phyloP scores from a whole-genome alignment of 2,797 vertebrate species.

The Micromesistius poutassou region DNA sequence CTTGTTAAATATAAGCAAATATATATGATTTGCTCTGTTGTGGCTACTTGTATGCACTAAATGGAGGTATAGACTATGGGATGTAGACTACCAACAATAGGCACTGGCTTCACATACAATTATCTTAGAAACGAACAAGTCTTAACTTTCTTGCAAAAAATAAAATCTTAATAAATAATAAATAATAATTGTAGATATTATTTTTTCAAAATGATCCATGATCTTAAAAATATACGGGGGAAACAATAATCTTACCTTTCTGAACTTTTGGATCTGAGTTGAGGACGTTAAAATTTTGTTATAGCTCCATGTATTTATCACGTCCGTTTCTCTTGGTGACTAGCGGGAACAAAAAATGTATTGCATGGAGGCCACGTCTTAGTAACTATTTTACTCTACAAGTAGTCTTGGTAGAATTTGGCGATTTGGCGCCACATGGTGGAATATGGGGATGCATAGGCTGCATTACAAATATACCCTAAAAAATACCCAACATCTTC shows the following conservation, averaged over 20 bases:
- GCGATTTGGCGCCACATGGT: conserved; percentile 37
- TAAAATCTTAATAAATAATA: no score
- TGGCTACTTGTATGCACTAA: not conserved
- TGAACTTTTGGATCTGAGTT: not conserved
- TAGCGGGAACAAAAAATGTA: not conserved
- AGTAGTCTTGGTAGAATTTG: not conserved
- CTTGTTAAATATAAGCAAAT: not conserved
- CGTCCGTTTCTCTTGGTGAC: not conserved
- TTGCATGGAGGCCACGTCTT: not conserved
- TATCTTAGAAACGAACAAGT: no score
- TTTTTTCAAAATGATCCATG: not conserved
- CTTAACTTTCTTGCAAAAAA: no score
- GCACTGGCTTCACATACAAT: not conserved
- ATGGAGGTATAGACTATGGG: not conserved
- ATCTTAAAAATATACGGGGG: not conserved
- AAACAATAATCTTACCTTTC: not conserved
- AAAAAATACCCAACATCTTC: rapidly evolving
- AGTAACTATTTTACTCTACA: not conserved
- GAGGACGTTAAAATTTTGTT: not conserved
- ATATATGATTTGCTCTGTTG: not conserved
- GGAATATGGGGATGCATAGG: conserved; percentile 17
- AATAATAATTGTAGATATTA: no score
- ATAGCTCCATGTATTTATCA: not conserved
- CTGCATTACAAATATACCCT: conserved; percentile 34
- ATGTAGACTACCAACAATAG: not conserved